These are phyloP conservation scores for Laticauda laticaudata DNA, from an alignment of 2,113 vertebrate genomes.

Conservation along the genomic window DNA sequence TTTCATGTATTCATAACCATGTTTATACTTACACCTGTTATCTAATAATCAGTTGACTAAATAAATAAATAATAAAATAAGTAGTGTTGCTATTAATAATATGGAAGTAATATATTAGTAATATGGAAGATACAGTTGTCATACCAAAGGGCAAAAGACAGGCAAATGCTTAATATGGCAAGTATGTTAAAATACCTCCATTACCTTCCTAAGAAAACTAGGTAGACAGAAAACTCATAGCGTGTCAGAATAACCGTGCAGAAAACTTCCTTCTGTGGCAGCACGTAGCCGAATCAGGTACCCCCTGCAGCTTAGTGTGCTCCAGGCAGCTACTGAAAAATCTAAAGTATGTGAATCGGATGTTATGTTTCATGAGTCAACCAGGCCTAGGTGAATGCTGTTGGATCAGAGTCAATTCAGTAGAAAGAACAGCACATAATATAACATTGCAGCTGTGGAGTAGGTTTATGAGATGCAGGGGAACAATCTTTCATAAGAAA, in stretches of 20 bases:
- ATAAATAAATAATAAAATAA: too few relatives aligned
- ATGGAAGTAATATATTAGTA: background rate
- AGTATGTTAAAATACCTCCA: background rate
- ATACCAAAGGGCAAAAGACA: background rate
- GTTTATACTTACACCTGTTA: too few relatives aligned
- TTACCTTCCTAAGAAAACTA: background rate
- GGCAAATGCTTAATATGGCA: background rate
- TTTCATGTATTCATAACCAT: too few relatives aligned
- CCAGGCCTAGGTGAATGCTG: background rate
- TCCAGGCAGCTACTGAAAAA: conserved; percentile 15
- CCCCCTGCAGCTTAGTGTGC: conserved; percentile 2
- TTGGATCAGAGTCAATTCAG: background rate
- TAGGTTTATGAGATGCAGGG: background rate
- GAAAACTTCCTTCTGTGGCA: background rate
- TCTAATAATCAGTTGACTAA: too few relatives aligned
- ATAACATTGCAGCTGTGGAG: background rate
- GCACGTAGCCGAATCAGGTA: background rate
- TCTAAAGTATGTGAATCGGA: background rate
- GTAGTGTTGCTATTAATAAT: background rate
- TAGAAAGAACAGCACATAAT: background rate
- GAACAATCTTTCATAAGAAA: background rate
- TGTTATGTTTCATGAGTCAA: background rate
- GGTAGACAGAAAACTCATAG: background rate
- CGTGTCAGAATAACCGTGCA: background rate
- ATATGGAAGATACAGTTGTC: background rate